Conservation (phyloP, 2,113 vertebrate genomes). For the Macaca mulatta region DNA sequence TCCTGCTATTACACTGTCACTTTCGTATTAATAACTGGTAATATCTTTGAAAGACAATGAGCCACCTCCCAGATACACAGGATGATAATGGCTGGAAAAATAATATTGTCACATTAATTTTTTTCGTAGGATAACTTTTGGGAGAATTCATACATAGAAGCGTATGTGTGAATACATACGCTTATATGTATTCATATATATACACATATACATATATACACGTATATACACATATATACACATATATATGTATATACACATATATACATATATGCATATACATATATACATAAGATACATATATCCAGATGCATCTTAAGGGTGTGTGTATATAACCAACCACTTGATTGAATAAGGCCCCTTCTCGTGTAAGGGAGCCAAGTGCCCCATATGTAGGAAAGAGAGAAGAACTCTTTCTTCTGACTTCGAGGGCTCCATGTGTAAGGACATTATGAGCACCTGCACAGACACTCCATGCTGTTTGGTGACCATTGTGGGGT, state of each 20-base stretch:
- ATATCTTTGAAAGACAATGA: background rate
- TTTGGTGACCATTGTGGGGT: background rate
- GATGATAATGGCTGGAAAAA: background rate
- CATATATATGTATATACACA: no score
- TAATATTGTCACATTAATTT: background rate
- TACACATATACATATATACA: no score
- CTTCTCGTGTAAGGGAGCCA: background rate
- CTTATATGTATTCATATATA: no score
- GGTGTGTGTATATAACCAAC: background rate
- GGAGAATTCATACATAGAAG: background rate
- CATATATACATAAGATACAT: no score
- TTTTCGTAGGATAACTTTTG: background rate
- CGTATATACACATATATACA: no score
- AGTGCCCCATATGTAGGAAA: no score
- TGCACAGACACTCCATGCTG: background rate
- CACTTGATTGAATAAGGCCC: background rate
- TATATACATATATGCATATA: no score
- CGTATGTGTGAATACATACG: no score
- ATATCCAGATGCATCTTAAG: background rate
- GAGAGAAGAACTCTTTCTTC: background rate
- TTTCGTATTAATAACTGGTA: background rate
- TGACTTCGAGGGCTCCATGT: fast-evolving
- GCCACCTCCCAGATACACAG: background rate
- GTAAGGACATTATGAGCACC: fast-evolving
- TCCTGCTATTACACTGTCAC: background rate